Conservation (phyloP, 2,113 vertebrate genomes). For the Brachyhypopomus occidentalis region DNA sequence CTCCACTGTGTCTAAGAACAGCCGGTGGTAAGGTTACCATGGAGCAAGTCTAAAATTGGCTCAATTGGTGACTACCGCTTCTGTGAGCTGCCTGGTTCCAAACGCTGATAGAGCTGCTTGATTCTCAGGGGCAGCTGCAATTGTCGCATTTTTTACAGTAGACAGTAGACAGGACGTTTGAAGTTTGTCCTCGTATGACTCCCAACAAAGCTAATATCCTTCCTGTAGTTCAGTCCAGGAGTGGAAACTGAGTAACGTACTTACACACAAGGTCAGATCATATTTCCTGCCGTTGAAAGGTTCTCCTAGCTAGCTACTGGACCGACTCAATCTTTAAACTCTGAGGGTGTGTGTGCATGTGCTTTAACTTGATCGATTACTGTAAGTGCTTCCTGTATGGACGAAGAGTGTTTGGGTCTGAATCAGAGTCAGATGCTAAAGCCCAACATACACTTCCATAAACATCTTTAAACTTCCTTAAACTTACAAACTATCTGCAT, state of each 20-base stretch:
- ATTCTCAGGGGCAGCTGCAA: background rate
- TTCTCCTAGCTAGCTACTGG: no score
- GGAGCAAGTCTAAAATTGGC: background rate
- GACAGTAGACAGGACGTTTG: no score
- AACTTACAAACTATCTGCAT: slow-evolving; percentile 17
- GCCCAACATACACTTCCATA: background rate
- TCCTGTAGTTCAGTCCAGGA: slow-evolving; percentile 21
- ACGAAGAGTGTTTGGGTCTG: background rate
- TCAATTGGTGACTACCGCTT: background rate
- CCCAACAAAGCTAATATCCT: slow-evolving; percentile 31
- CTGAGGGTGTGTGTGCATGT: no score
- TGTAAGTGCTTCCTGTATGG: no score
- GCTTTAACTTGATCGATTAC: no score
- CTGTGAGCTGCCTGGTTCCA: background rate
- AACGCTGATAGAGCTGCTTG: background rate
- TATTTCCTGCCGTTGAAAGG: slow-evolving; percentile 46
- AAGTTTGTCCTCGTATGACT: no score
- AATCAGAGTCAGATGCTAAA: background rate
- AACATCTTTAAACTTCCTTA: slow-evolving; percentile 14
- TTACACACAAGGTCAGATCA: slow-evolving; percentile 53
- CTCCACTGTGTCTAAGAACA: background rate
- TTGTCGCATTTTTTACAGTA: no score
- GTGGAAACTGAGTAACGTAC: slow-evolving; percentile 41
- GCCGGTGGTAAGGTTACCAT: background rate
- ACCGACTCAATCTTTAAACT: no score